Evolutionary conservation across 2,888 invertebrate genomes (phyloP).

Genomic region (Oscheius sp.): DNA sequence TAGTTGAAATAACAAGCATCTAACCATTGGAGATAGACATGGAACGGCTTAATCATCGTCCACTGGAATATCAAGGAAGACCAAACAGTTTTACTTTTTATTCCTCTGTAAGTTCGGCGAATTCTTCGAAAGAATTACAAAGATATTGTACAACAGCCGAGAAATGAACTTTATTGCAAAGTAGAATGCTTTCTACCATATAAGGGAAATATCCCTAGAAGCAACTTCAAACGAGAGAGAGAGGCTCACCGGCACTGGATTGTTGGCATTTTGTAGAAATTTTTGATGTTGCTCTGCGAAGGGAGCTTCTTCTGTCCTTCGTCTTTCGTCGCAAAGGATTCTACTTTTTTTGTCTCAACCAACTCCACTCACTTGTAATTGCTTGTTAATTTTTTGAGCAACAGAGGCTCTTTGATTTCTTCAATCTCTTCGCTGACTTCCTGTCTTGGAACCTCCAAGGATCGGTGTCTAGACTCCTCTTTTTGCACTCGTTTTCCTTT

Average conservation of each 20-base stretch:
- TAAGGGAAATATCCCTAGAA: background rate
- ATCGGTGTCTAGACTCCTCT: no score
- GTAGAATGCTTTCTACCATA: background rate
- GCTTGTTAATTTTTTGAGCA: background rate
- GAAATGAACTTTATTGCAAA: background rate
- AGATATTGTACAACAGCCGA: background rate
- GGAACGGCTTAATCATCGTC: constrained; percentile 1
- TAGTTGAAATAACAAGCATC: background rate
- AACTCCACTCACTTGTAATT: background rate
- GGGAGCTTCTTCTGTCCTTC: background rate
- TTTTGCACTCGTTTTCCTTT: background rate
- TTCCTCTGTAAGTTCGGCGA: background rate
- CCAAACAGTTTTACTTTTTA: background rate
- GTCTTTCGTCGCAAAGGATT: background rate
- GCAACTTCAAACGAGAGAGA: no score
- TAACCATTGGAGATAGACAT: background rate
- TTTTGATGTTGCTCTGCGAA: background rate
- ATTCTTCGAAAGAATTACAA: background rate
- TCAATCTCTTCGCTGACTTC: no score
- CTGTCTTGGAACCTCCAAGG: no score
- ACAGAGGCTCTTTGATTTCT: no score
- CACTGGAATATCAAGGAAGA: background rate
- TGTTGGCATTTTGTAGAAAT: background rate
- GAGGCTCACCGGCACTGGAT: background rate
- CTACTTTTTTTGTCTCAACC: background rate